phyloP scores from a whole-genome alignment of 1,140 invertebrate species.

The Cyclina sinensis region DNA sequence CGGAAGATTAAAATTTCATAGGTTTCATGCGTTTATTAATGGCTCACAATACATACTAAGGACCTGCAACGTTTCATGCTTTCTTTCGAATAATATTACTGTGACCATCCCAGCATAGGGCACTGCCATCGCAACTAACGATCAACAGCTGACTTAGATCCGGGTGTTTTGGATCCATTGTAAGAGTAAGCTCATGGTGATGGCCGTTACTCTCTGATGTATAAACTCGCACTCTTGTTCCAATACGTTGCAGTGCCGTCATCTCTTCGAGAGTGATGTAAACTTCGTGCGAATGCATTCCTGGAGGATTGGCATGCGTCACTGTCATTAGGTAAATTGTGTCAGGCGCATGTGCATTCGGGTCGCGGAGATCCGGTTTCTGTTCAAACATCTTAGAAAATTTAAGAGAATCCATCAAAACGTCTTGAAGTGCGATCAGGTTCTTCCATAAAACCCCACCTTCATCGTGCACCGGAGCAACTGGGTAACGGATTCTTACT shows the following conservation, averaged over 20 bases:
- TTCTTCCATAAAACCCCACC: slow-evolving; percentile 78
- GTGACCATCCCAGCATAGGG: slow-evolving; percentile 48
- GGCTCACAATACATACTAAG: too few relatives aligned
- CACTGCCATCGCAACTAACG: slow-evolving; percentile 37
- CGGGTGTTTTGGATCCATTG: neutral
- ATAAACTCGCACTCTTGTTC: slow-evolving; percentile 5
- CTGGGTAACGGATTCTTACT: slow-evolving; percentile 77
- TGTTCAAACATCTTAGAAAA: slow-evolving; percentile 53
- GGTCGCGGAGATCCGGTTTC: slow-evolving; percentile 16
- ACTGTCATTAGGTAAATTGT: slow-evolving; percentile 11
- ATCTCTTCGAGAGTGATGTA: slow-evolving; percentile 60
- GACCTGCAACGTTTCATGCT: neutral
- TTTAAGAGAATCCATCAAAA: slow-evolving; percentile 72
- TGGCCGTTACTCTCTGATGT: slow-evolving; percentile 66
- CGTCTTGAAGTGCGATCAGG: slow-evolving; percentile 78
- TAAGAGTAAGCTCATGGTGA: slow-evolving; percentile 51
- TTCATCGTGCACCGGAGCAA: slow-evolving; percentile 78
- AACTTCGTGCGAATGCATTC: slow-evolving; percentile 62
- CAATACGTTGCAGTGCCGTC: neutral
- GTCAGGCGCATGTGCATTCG: neutral
- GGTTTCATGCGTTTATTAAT: too few relatives aligned
- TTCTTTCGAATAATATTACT: neutral
- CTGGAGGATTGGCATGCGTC: neutral
- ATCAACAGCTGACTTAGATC: neutral
- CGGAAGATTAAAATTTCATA: too few relatives aligned